Conservation (phyloP, 2,113 vertebrate genomes). For the Anthoscopus minutus region DNA sequence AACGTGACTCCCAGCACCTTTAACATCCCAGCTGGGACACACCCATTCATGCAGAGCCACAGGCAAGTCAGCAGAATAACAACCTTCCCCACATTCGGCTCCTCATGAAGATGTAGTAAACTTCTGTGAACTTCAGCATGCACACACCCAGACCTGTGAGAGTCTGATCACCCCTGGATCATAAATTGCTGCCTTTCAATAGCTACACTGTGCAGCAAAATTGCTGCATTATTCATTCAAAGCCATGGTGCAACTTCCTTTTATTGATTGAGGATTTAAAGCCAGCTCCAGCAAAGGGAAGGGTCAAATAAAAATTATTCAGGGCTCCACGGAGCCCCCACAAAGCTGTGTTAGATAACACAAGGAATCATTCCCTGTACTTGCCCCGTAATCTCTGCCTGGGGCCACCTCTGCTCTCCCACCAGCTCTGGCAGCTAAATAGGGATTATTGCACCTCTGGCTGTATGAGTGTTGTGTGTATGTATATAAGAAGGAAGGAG, state of each 20-base stretch:
- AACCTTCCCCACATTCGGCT: background rate
- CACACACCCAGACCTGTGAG: background rate
- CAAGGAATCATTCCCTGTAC: background rate
- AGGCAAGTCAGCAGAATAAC: background rate
- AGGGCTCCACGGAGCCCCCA: background rate
- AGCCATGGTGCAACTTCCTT: background rate
- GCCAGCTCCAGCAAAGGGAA: background rate
- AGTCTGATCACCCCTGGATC: background rate
- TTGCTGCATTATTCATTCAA: background rate
- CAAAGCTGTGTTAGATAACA: background rate
- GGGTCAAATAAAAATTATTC: background rate
- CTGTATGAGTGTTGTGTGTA: background rate
- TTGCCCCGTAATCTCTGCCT: slow-evolving; percentile 12
- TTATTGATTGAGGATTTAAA: background rate
- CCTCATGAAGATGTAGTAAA: background rate
- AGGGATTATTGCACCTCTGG: background rate
- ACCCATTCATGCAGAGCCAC: background rate
- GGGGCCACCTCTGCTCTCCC: background rate
- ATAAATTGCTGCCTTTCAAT: background rate
- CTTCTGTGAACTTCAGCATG: background rate
- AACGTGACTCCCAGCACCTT: background rate
- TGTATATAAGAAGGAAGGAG: background rate
- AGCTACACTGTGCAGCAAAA: background rate
- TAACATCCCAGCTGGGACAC: background rate
- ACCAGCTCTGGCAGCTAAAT: background rate